These are phyloP conservation scores for Nasua narica DNA, from an alignment of 2,797 vertebrate genomes.

Conservation along the genomic window DNA sequence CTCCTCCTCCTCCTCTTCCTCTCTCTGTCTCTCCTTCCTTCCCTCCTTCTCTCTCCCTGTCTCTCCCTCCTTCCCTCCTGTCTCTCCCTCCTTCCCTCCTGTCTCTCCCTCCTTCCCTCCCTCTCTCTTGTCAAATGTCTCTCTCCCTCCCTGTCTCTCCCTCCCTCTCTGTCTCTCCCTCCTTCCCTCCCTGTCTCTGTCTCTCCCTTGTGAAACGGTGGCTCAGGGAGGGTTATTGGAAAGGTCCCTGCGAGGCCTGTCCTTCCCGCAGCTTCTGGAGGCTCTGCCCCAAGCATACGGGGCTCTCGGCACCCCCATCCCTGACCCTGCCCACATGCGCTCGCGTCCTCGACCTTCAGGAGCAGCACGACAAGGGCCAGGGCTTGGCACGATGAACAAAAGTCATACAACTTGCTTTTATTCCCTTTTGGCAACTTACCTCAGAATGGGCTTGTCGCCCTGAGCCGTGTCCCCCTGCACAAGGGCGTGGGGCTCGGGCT, in stretches of 20 bases:
- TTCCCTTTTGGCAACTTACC: background rate
- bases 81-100: background rate
- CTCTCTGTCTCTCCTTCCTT: background rate
- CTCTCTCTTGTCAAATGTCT: background rate
- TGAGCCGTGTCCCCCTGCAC: background rate
- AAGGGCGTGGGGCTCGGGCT: background rate
- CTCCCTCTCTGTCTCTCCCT: too few relatives aligned
- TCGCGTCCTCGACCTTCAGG: slow-evolving; percentile 72
- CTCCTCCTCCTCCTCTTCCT: fast-evolving
- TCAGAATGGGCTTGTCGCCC: slow-evolving; percentile 9
- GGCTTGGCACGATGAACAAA: slow-evolving; percentile 51
- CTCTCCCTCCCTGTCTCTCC: background rate
- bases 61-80: too few relatives aligned
- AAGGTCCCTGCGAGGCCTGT: background rate
- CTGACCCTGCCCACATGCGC: background rate
- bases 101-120: background rate
- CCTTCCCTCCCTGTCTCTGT: background rate
- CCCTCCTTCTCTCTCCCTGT: too few relatives aligned
- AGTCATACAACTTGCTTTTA: background rate
- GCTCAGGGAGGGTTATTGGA: fast-evolving
- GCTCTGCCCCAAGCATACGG: fast-evolving
- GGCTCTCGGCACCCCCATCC: background rate
- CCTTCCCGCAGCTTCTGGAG: fast-evolving
- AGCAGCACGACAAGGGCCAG: background rate
- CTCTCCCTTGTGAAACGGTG: background rate